Percentiles rank a stretch among this genome's conserved stretches.
Evolutionary conservation across 1,140 invertebrate genomes (phyloP).

Genomic region (Halictus rubicundus): DNA sequence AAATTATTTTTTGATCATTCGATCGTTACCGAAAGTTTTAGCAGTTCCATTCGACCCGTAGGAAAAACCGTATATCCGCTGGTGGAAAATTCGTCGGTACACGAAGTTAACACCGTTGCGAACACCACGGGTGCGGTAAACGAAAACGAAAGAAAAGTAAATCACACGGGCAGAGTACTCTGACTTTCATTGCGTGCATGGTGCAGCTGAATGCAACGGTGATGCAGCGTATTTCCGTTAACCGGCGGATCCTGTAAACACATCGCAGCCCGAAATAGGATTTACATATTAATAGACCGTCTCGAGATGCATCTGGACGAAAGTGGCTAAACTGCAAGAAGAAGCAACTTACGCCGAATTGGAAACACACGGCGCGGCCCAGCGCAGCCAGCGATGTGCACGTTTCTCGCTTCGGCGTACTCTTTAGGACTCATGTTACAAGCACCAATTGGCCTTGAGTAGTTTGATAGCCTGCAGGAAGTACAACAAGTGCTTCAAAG

Average conservation of each 20-base stretch:
- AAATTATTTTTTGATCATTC: neutral
- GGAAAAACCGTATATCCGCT: no score
- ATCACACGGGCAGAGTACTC: neutral
- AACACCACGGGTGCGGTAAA: neutral
- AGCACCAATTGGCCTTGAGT: conserved; percentile 9
- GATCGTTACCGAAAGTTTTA: no score
- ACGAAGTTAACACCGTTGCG: no score
- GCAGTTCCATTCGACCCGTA: no score
- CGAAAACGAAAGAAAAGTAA: no score
- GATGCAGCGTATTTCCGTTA: conserved; percentile 54
- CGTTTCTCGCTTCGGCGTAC: neutral
- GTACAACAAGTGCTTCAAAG: neutral
- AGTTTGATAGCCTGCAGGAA: conserved; percentile 17
- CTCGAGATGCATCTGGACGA: conserved; percentile 56
- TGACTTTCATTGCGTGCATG: neutral
- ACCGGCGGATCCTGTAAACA: conserved; percentile 53
- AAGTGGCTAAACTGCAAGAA: conserved; percentile 23
- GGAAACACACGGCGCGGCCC: neutral
- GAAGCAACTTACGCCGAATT: neutral
- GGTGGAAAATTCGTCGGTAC: no score
- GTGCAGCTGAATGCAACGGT: conserved; percentile 1
- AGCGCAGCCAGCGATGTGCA: neutral
- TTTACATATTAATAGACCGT: conserved; percentile 61
- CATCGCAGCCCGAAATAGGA: conserved; percentile 55
- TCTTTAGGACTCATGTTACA: conserved; percentile 1